phyloP scores from a whole-genome alignment of 2,797 vertebrate species.

The Tympanoctomys barrerae region DNA sequence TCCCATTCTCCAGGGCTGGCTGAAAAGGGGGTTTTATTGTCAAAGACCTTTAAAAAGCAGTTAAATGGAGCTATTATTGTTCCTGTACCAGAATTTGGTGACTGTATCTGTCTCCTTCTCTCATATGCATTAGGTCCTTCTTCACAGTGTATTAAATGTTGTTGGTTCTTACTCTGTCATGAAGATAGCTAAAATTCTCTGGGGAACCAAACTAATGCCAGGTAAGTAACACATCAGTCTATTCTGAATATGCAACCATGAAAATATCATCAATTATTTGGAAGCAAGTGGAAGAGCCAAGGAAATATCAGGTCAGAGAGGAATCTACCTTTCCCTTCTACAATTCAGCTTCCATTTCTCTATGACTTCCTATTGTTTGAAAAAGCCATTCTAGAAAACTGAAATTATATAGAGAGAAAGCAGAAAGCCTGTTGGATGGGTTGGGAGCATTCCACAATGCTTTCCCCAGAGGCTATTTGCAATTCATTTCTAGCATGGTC shows the following conservation, averaged over 20 bases:
- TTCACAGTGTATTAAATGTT: constrained; percentile 77
- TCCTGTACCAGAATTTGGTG: constrained; percentile 84
- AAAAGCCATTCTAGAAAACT: constrained; percentile 86
- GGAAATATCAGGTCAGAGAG: constrained; percentile 79
- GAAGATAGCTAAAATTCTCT: constrained; percentile 86
- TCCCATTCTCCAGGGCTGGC: constrained; percentile 77
- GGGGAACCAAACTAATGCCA: constrained; percentile 84
- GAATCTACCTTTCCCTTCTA: constrained; percentile 62
- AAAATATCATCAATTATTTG: constrained; percentile 87
- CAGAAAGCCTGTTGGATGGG: constrained; percentile 79
- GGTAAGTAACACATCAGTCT: constrained; percentile 85
- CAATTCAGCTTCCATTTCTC: background rate
- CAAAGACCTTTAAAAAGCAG: constrained; percentile 78
- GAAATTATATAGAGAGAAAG: constrained; percentile 86
- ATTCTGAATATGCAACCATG: constrained; percentile 85
- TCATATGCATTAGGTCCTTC: constrained; percentile 83
- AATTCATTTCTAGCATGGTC: constrained; percentile 86
- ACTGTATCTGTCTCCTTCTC: constrained; percentile 82
- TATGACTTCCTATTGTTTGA: constrained; percentile 75
- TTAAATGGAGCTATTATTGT: constrained; percentile 83
- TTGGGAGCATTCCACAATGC: constrained; percentile 80
- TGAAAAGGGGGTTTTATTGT: constrained; percentile 81
- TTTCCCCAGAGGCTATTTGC: constrained; percentile 85
- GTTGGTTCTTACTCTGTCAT: constrained; percentile 86
- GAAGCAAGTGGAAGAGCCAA: constrained; percentile 86